Conservation (phyloP, 2,888 invertebrate species). For the Strigamia crassipes region DNA sequence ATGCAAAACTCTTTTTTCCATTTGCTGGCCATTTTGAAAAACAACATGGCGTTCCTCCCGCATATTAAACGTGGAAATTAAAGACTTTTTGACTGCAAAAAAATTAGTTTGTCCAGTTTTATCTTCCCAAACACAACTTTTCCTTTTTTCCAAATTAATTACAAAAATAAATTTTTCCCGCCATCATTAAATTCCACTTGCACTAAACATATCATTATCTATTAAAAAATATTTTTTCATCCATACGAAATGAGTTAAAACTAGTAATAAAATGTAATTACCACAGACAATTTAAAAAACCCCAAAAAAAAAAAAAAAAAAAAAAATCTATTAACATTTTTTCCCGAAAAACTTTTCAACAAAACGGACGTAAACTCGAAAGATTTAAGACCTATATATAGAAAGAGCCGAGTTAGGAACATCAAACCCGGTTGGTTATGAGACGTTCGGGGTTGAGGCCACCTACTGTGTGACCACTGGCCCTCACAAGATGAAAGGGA, state of each 20-base stretch:
- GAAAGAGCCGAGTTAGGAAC: background rate
- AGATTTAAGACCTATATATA: background rate
- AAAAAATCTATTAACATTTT: background rate
- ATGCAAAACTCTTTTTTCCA: too few relatives aligned
- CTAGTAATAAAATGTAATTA: background rate
- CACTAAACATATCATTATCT: background rate
- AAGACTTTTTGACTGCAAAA: too few relatives aligned
- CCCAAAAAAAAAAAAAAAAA: background rate
- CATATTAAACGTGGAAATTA: too few relatives aligned
- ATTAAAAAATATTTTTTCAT: background rate
- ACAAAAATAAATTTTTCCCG: background rate
- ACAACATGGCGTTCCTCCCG: too few relatives aligned
- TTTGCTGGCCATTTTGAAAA: too few relatives aligned
- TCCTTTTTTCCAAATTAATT: too few relatives aligned
- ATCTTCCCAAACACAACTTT: too few relatives aligned
- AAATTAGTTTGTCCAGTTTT: too few relatives aligned
- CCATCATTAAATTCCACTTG: background rate
- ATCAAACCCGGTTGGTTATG: constrained; percentile 6
- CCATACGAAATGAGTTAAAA: background rate
- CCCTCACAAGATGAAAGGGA: background rate
- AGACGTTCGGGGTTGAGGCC: background rate
- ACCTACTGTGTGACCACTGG: constrained; percentile 23
- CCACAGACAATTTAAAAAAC: background rate
- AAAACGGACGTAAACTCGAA: background rate
- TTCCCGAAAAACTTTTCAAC: background rate